Conservation (phyloP, 2,888 invertebrate genomes). For the Phragmatobia fuliginosa region DNA sequence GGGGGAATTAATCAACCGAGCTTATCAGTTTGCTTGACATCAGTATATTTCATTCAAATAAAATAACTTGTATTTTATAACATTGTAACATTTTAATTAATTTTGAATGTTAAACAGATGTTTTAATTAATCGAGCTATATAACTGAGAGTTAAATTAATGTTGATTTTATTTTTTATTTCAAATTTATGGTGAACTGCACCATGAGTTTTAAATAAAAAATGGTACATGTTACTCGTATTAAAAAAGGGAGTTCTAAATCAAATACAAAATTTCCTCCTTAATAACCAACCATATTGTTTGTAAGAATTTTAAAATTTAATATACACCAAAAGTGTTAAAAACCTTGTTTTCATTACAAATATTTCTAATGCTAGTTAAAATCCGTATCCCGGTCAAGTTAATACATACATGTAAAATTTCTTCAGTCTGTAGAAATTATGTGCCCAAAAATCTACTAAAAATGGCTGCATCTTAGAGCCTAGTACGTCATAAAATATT, state of each 20-base stretch:
- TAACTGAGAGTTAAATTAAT: background rate
- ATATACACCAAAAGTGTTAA: background rate
- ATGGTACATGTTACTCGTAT: too few relatives aligned
- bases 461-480: constrained; percentile 8
- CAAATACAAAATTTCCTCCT: too few relatives aligned
- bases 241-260: too few relatives aligned
- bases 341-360: background rate
- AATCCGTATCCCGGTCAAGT: background rate
- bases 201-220: too few relatives aligned
- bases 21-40: background rate
- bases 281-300: background rate
- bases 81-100: background rate
- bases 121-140: background rate
- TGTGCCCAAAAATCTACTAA: constrained; percentile 8
- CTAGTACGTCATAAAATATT: constrained; percentile 31
- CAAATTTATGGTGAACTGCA: too few relatives aligned
- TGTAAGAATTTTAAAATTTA: background rate
- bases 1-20: background rate
- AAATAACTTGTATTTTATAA: background rate
- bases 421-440: constrained; percentile 1
- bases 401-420: background rate
- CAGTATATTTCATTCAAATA: too few relatives aligned
- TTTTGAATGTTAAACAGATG: background rate
- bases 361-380: background rate
- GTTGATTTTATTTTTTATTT: too few relatives aligned